Evolutionary conservation across 1,140 invertebrate genomes (phyloP).

Genomic region (Cotesia typhae): DNA sequence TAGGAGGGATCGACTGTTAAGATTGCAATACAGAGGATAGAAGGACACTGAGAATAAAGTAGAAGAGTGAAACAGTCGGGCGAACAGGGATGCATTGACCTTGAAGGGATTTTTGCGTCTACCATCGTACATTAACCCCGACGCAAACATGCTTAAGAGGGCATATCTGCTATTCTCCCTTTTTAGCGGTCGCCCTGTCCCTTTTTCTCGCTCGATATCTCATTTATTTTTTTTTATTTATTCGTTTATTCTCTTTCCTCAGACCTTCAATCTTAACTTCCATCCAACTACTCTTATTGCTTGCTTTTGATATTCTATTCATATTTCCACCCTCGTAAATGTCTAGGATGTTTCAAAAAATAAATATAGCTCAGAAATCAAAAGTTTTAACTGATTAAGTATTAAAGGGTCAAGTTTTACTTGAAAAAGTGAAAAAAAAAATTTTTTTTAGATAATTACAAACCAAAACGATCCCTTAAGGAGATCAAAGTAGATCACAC

Average conservation of each 20-base stretch:
- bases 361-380: too few species aligned
- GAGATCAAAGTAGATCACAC: too few species aligned
- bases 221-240: neutral
- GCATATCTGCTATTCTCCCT: constrained; percentile 31
- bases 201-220: constrained; percentile 33
- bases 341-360: too few species aligned
- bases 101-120: constrained; percentile 67
- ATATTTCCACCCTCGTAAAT: neutral
- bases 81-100: constrained; percentile 64
- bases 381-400: too few species aligned
- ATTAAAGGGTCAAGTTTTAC: too few species aligned
- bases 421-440: too few species aligned
- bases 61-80: constrained; percentile 34
- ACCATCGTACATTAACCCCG: constrained; percentile 62
- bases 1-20: constrained; percentile 6
- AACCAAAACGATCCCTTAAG: too few species aligned
- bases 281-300: neutral
- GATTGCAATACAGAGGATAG: constrained; percentile 1
- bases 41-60: neutral
- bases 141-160: constrained; percentile 36
- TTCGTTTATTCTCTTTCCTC: constrained; percentile 22
- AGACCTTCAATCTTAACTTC: neutral
- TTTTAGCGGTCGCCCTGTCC: constrained; percentile 40
- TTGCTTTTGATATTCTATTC: neutral
- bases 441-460: too few species aligned